Evolutionary conservation across 2,888 invertebrate genomes (phyloP).

Genomic region (Drosophila nigritarsus): DNA sequence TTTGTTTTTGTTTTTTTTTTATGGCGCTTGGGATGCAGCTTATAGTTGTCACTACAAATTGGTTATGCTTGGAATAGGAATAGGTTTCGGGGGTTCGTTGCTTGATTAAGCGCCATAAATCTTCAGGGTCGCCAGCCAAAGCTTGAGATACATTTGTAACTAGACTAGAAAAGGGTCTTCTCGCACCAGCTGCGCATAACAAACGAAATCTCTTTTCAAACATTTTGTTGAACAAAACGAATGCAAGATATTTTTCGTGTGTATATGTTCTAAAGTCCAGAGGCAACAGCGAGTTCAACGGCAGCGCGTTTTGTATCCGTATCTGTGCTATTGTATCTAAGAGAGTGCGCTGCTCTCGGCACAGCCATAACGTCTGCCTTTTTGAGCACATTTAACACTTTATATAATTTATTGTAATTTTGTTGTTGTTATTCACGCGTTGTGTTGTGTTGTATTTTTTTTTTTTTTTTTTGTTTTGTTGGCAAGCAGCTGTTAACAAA

Average conservation of each 20-base stretch:
- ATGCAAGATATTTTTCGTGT: slow-evolving; percentile 25
- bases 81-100: slow-evolving; percentile 35
- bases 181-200: slow-evolving; percentile 48
- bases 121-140: slow-evolving; percentile 54
- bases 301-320: slow-evolving; percentile 23
- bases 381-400: slow-evolving; percentile 74
- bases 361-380: slow-evolving; percentile 32
- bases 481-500: slow-evolving; percentile 76
- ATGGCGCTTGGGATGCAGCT: slow-evolving; percentile 73
- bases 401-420: slow-evolving; percentile 80
- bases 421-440: slow-evolving; percentile 51
- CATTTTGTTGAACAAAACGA: slow-evolving; percentile 65
- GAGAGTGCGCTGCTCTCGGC: slow-evolving; percentile 34
- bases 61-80: slow-evolving; percentile 52
- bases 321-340: slow-evolving; percentile 17
- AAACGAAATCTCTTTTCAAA: slow-evolving; percentile 50
- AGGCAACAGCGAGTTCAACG: slow-evolving; percentile 33
- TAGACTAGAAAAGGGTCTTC: slow-evolving; percentile 54
- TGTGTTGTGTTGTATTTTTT: slow-evolving; percentile 11
- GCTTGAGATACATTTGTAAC: slow-evolving; percentile 61
- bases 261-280: slow-evolving; percentile 14
- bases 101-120: slow-evolving; percentile 77
- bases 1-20: slow-evolving; percentile 36
- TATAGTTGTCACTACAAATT: slow-evolving; percentile 79
- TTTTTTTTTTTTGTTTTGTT: slow-evolving; percentile 20